These are phyloP conservation scores for Erebia palarica DNA, from an alignment of 2,888 invertebrate genomes.

Conservation along the genomic window DNA sequence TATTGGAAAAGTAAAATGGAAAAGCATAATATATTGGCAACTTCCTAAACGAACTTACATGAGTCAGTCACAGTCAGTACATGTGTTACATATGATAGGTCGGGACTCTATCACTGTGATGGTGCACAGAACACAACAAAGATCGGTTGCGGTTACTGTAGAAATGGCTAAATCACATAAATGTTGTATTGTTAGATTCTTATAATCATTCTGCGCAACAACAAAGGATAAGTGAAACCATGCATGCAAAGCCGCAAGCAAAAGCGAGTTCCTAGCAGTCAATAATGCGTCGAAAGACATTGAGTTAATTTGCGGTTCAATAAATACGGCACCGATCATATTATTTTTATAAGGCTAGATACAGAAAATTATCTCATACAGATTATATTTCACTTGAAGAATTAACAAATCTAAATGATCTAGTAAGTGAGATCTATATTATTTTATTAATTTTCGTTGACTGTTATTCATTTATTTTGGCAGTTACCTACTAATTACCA, in stretches of 20 bases:
- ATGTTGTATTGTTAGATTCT: not conserved
- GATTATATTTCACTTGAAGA: not conserved
- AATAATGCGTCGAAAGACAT: conserved; percentile 14
- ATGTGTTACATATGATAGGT: too few species aligned
- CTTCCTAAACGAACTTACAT: too few species aligned
- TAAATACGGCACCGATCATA: conserved; percentile 7
- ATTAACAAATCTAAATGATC: not conserved
- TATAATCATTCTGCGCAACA: conserved; percentile 1
- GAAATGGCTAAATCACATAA: not conserved
- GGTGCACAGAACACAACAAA: not conserved
- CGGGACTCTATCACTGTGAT: too few species aligned
- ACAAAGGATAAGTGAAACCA: conserved; percentile 4
- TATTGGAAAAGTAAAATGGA: too few species aligned
- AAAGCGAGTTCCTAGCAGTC: conserved; percentile 8
- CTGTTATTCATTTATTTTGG: too few species aligned
- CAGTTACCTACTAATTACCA: too few species aligned
- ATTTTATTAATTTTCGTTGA: too few species aligned
- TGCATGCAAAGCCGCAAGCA: conserved; percentile 3
- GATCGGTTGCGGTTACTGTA: not conserved
- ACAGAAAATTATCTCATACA: not conserved
- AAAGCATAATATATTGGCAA: too few species aligned
- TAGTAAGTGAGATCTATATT: too few species aligned
- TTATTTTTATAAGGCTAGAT: not conserved
- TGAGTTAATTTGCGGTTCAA: conserved; percentile 22
- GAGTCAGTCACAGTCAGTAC: too few species aligned